phyloP scores from a whole-genome alignment of 2,113 vertebrate species.

The Trematomus loennbergii region DNA sequence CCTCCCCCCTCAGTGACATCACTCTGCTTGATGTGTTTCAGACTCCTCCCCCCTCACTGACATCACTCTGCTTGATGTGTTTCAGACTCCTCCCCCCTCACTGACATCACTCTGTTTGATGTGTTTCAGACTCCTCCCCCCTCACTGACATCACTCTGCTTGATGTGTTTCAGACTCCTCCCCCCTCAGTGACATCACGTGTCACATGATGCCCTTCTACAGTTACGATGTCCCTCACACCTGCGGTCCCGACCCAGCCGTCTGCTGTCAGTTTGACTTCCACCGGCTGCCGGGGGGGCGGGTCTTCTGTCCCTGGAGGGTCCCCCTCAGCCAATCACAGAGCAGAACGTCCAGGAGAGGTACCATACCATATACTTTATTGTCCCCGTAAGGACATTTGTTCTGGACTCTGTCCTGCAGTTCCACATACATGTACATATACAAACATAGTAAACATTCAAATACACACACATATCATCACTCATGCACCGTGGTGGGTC shows the following conservation, averaged over 20 bases:
- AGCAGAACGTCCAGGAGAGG: constrained; percentile 90
- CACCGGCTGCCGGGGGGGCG: constrained; percentile 92
- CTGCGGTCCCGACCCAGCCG: constrained; percentile 93
- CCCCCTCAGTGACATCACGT: constrained; percentile 91
- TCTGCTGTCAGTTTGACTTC: constrained; percentile 98
- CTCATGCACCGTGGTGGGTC: neutral
- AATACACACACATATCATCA: neutral
- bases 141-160: too few species aligned
- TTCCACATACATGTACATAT: too few species aligned
- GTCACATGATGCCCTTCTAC: constrained; percentile 99
- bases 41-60: too few species aligned
- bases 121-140: too few species aligned
- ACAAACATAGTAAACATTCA: too few species aligned
- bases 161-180: constrained; percentile 12
- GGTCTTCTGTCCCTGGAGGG: constrained; percentile 91
- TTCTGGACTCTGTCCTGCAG: neutral
- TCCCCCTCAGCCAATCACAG: constrained; percentile 89
- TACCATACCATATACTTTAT: constrained; percentile 50
- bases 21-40: too few species aligned
- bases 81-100: too few species aligned
- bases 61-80: too few species aligned
- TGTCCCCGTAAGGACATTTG: too few species aligned
- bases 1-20: constrained; percentile 67
- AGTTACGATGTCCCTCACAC: constrained; percentile 97
- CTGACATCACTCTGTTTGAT: too few species aligned